Evolutionary conservation across 2,797 vertebrate genomes (phyloP).

Genomic region (Craterocephalus amniculus): DNA sequence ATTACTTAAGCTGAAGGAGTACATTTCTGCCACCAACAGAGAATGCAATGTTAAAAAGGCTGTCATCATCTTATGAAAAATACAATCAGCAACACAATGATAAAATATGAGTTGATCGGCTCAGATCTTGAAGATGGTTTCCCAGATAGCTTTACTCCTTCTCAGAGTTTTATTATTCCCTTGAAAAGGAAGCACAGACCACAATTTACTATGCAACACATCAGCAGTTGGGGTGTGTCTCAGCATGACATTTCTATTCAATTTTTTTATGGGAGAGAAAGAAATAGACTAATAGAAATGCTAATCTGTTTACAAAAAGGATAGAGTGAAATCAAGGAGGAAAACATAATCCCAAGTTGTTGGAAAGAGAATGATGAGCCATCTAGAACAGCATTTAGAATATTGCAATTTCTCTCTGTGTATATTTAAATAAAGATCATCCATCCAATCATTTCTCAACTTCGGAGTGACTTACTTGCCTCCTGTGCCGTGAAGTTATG

Average conservation of each 20-base stretch:
- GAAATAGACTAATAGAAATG: slow-evolving; percentile 13
- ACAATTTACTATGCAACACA: slow-evolving; percentile 33
- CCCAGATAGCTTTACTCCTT: slow-evolving; percentile 21
- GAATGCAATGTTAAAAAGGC: not conserved
- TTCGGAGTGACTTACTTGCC: slow-evolving; percentile 20
- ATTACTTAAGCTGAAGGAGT: not conserved
- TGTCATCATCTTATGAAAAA: not conserved
- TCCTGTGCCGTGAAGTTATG: slow-evolving; percentile 31
- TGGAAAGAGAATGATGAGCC: not conserved
- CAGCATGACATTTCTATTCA: slow-evolving; percentile 41
- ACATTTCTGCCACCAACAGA: not conserved
- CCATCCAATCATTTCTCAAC: not conserved
- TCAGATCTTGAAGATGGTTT: slow-evolving; percentile 20
- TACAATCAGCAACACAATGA: slow-evolving; percentile 1
- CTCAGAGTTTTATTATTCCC: slow-evolving; percentile 68
- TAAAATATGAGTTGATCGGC: slow-evolving; percentile 33
- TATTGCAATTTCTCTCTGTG: not conserved
- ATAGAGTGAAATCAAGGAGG: not conserved
- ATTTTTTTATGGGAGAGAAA: slow-evolving; percentile 22
- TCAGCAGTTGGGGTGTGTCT: slow-evolving; percentile 43
- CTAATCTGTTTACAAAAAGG: not conserved
- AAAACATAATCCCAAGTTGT: not conserved
- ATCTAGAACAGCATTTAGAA: slow-evolving; percentile 13
- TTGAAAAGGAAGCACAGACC: slow-evolving; percentile 33
- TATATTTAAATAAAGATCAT: not conserved